phyloP scores from a whole-genome alignment of 2,113 vertebrate genomes.

The Myotis lucifugus region DNA sequence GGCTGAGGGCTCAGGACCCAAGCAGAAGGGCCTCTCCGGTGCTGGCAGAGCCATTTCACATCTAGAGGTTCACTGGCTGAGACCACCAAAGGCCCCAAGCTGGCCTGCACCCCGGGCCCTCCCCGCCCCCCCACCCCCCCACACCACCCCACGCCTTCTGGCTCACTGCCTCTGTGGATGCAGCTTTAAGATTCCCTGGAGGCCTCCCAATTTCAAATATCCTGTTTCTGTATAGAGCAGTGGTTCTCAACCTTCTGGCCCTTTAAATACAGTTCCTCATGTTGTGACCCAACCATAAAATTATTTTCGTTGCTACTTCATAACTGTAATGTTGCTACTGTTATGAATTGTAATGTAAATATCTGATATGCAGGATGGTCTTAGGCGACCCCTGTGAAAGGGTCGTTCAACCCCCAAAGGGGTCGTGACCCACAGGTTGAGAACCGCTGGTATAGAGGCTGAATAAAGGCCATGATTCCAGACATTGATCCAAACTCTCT shows the following conservation, averaged over 20 bases:
- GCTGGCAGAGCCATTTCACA: not conserved
- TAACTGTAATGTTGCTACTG: no score
- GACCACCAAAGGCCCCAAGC: not conserved
- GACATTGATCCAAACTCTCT: not conserved
- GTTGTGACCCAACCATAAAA: no score
- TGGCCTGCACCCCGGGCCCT: not conserved
- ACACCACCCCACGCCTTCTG: not conserved
- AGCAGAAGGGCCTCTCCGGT: not conserved
- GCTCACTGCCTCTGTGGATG: not conserved
- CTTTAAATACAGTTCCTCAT: no score
- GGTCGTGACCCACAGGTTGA: no score
- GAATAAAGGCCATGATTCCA: not conserved
- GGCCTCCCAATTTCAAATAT: not conserved
- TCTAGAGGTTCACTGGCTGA: not conserved
- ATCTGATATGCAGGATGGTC: no score
- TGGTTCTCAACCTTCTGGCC: no score
- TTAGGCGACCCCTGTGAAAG: no score
- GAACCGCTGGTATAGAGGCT: not conserved
- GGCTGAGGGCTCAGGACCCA: not conserved
- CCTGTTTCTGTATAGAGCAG: not conserved
- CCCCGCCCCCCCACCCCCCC: rapidly evolving
- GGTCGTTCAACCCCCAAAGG: no score
- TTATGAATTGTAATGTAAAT: no score
- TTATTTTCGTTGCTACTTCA: no score
- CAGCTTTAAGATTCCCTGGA: not conserved